These are phyloP conservation scores for Propithecus coquereli DNA, from an alignment of 2,113 vertebrate genomes.

Conservation along the genomic window DNA sequence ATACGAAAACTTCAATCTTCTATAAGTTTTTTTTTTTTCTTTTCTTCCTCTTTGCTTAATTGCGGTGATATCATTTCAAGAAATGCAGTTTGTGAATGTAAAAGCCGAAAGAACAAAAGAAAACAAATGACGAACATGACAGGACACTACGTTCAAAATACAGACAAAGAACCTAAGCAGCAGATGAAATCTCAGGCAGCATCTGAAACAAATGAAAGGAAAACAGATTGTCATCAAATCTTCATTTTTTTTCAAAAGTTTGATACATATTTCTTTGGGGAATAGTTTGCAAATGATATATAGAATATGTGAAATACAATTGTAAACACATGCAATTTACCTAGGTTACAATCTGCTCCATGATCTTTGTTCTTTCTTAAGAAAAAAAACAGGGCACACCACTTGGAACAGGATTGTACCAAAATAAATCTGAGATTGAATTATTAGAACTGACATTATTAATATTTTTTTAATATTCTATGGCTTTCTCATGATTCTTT, in stretches of 20 bases:
- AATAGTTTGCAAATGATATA: conserved; percentile 84
- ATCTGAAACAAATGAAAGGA: conserved; percentile 81
- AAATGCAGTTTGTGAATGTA: conserved; percentile 63
- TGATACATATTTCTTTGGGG: conserved; percentile 81
- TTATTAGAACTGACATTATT: conserved; percentile 78
- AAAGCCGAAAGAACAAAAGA: conserved; percentile 72
- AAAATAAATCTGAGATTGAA: conserved; percentile 77
- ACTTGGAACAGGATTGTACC: conserved; percentile 63
- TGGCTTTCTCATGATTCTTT: conserved; percentile 70
- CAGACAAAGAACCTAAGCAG: conserved; percentile 65
- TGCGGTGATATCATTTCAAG: conserved; percentile 68
- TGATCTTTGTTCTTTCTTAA: conserved; percentile 81
- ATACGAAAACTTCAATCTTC: conserved; percentile 20
- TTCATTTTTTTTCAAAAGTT: conserved; percentile 78
- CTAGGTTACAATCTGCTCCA: conserved; percentile 82
- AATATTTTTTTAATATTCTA: conserved; percentile 71
- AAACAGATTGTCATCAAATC: conserved; percentile 83
- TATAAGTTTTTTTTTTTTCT: neutral
- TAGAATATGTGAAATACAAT: conserved; percentile 79
- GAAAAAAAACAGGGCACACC: conserved; percentile 70
- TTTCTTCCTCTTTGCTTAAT: conserved; percentile 58
- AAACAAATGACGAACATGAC: conserved; percentile 45
- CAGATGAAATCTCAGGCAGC: conserved; percentile 68
- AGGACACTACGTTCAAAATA: conserved; percentile 50
- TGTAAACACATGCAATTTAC: conserved; percentile 81